Percentiles rank a stretch among this genome's conserved stretches.
These are phyloP conservation scores for Clistopyga incitator DNA, from an alignment of 2,888 invertebrate genomes.

Conservation along the genomic window DNA sequence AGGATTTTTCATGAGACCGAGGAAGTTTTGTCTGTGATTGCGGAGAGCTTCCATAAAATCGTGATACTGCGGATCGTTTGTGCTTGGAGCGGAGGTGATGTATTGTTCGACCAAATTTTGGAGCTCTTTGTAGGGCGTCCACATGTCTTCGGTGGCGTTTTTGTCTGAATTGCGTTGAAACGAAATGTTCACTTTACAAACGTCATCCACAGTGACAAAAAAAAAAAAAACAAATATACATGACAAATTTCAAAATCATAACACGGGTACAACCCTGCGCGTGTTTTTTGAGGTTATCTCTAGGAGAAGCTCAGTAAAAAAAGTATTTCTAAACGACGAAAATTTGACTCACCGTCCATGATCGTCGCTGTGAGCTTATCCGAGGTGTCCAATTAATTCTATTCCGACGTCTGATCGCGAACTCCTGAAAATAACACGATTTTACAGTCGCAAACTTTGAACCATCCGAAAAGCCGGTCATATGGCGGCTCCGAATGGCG, in stretches of 20 bases:
- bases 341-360: slow-evolving; percentile 56
- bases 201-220: too few relatives aligned
- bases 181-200: neutral
- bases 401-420: neutral
- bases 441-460: slow-evolving; percentile 8
- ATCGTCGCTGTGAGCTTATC: slow-evolving; percentile 25
- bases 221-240: neutral
- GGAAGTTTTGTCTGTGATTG: slow-evolving; percentile 94
- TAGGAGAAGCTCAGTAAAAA: neutral
- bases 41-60: slow-evolving; percentile 91
- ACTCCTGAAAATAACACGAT: neutral
- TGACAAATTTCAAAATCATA: neutral
- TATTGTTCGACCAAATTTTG: slow-evolving; percentile 89
- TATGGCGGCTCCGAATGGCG: slow-evolving; percentile 49
- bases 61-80: slow-evolving; percentile 86
- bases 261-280: neutral
- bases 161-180: slow-evolving; percentile 74
- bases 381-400: neutral
- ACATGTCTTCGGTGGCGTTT: slow-evolving; percentile 89
- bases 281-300: slow-evolving; percentile 51
- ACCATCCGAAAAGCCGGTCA: slow-evolving; percentile 54
- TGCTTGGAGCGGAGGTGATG: slow-evolving; percentile 86
- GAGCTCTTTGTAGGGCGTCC: slow-evolving; percentile 93
- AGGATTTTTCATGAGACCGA: slow-evolving; percentile 93
- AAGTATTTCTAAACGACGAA: neutral